Base-by-base conservation (phyloP, 2,113 vertebrate genomes). In the Ploceus nigricollis region DNA sequence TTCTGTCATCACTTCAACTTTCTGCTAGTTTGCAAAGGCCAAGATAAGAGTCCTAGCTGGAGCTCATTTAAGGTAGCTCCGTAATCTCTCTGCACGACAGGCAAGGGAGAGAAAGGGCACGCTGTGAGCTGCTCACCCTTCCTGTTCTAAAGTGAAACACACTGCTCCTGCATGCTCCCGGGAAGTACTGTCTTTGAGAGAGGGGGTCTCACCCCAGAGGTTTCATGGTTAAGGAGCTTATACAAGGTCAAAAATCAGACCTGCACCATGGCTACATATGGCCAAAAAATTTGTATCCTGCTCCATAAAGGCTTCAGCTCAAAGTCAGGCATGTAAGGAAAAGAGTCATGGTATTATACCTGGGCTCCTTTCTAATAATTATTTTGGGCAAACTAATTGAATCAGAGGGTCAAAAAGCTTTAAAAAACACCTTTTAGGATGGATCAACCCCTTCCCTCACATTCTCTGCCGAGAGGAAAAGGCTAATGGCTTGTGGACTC, bases 1-100 rank as follows among this genome's bases (percentile, higher is more conserved):
- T 93, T 91, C 96, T 97, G 97, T 98, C 97, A 96, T 97, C 97
- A 90, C 94, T 95, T 97, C 93, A 97, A 96, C 96, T 95, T 97
- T 97, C 96, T 97, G 95, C 95, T 97, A 95, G 96, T 96, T 97
- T 96, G 92, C 94, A 96, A 97, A 96, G 82, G 90, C 88, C 78
- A 58, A 89, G 97, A 97, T 98, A 97, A 97, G 92, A 96, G 86
- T 94, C 90, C 90, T 77, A 87, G 82, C 65, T 17, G 12, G 61
- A 77, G 91, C 94, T 92, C 96, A 96, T 97, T 97, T 97, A 97
- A 97, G 95, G 97, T 97, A 97, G 94, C 92, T 92, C 96, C 7
- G 15, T 82, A 89, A 91, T 91, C 82, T 93, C 77, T 8, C 60
- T 68, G 28, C 58, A 47, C 77, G 0, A 35, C 73, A 58, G 63